Percentiles rank a stretch among this genome's conserved stretches.
Conservation (phyloP, 2,888 invertebrate genomes). For the Yponomeuta evonymella region DNA sequence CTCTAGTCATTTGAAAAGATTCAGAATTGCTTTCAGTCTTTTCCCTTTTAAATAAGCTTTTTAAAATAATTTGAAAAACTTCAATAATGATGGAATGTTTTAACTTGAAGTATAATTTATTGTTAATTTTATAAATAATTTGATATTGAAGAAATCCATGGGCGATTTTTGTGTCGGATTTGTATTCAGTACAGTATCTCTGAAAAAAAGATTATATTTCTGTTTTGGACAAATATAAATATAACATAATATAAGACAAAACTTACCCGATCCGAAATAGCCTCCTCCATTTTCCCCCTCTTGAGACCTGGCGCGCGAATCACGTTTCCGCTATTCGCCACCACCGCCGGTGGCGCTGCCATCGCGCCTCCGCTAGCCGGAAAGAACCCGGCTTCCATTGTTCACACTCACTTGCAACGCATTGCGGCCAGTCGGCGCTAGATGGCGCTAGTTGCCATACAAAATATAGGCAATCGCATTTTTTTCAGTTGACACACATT, state of each 20-base stretch:
- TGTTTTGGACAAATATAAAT: neutral
- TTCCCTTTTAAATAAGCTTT: no score
- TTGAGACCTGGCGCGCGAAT: conserved; percentile 86
- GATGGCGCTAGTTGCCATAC: conserved; percentile 39
- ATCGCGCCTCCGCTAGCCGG: conserved; percentile 42
- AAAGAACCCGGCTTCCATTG: conserved; percentile 70
- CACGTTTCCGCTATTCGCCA: conserved; percentile 78
- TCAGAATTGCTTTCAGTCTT: no score
- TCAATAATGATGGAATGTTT: no score
- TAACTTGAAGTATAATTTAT: no score
- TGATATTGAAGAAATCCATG: no score
- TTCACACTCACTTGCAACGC: conserved; percentile 29
- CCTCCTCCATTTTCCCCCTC: conserved; percentile 86
- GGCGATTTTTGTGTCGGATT: no score
- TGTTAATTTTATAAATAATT: no score
- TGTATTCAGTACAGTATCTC: no score
- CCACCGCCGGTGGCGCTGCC: conserved; percentile 42
- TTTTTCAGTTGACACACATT: neutral
- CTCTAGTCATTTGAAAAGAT: no score
- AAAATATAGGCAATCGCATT: neutral
- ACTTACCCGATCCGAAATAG: conserved; percentile 82
- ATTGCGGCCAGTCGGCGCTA: conserved; percentile 43
- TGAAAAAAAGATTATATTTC: no score
- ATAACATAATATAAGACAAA: conserved; percentile 13
- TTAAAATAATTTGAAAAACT: no score